Conservation (phyloP, 2,888 invertebrate species). For the Apamea crenata region DNA sequence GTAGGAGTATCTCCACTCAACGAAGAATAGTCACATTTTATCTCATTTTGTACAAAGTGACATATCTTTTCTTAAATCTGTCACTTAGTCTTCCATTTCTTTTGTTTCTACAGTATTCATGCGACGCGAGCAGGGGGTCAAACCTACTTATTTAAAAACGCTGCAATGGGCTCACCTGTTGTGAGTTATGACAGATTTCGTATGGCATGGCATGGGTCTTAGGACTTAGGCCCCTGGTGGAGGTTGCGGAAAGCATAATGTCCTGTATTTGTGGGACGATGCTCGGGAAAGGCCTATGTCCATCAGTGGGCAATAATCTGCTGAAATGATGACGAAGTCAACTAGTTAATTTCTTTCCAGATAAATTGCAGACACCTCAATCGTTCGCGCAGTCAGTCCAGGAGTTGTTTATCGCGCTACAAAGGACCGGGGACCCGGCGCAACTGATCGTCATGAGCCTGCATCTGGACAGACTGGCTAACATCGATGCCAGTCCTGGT, state of each 20-base stretch:
- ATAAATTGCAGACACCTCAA: constrained; percentile 98
- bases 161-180: no score
- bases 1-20: neutral
- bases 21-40: neutral
- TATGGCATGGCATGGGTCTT: neutral
- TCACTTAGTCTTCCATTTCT: neutral
- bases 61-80: neutral
- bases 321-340: neutral
- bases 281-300: neutral
- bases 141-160: no score
- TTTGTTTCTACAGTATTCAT: neutral
- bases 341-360: constrained; percentile 74
- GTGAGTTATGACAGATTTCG: no score
- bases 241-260: neutral
- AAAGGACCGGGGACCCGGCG: constrained; percentile 95
- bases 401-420: constrained; percentile 97
- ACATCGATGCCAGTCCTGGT: constrained; percentile 96
- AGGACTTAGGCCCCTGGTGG: neutral
- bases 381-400: constrained; percentile 97
- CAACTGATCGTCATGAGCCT: constrained; percentile 93
- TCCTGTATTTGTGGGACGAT: neutral
- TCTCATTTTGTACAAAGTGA: no score
- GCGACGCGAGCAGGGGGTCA: no score
- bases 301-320: neutral
- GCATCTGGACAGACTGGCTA: constrained; percentile 95